Conservation (phyloP, 1,140 invertebrate species). For the Eupristina koningsbergeri region DNA sequence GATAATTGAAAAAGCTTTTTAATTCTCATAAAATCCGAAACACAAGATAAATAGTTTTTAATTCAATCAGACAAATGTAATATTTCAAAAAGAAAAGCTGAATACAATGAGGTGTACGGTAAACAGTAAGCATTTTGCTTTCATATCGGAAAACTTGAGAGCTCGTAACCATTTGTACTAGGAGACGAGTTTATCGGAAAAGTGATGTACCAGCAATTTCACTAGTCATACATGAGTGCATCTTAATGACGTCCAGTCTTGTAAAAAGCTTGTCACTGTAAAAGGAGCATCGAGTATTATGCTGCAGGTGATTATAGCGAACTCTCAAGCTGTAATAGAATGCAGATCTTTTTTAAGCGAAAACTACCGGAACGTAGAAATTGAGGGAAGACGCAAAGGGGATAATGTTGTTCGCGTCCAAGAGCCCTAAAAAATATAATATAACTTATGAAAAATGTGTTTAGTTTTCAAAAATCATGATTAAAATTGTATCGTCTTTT, state of each 20-base stretch:
- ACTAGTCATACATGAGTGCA: constrained; percentile 16
- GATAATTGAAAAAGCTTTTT: no score
- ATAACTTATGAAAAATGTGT: no score
- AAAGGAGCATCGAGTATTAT: neutral
- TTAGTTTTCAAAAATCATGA: no score
- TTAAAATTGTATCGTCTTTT: no score
- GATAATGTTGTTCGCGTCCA: neutral
- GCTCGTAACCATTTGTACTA: neutral
- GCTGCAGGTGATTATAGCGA: neutral
- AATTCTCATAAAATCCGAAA: no score
- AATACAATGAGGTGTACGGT: neutral
- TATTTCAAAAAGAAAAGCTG: no score
- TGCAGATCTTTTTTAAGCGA: neutral
- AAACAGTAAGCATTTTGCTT: neutral
- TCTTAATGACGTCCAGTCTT: constrained; percentile 29
- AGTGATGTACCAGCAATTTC: neutral
- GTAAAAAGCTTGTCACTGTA: no score
- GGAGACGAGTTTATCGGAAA: constrained; percentile 33
- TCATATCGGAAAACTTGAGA: neutral
- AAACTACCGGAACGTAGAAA: neutral
- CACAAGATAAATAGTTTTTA: no score
- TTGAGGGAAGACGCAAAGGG: neutral
- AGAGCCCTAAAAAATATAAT: neutral
- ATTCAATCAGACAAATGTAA: no score
- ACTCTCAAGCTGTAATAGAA: neutral